A percentile compares a stretch with the other conserved stretches of the same genome.
Evolutionary conservation across 2,888 invertebrate species (phyloP).

Genomic region (Lepidochrysops patricia): DNA sequence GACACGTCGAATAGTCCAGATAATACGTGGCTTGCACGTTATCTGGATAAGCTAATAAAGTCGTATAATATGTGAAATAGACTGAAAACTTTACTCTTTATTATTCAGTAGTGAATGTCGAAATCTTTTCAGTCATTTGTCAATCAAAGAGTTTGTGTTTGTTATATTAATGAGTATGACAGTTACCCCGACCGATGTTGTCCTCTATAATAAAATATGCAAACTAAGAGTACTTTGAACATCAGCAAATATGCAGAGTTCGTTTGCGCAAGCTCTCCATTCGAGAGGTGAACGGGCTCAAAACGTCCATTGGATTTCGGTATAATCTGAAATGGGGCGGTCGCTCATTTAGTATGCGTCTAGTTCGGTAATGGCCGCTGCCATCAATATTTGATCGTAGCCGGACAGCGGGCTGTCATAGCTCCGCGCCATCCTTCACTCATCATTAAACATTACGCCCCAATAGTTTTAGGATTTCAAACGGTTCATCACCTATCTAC

Average conservation of each 20-base stretch:
- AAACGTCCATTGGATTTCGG: slow-evolving; percentile 13
- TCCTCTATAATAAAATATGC: background rate
- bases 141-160: too few species aligned
- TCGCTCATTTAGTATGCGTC: slow-evolving; percentile 45
- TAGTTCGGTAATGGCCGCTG: slow-evolving; percentile 38
- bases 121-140: too few species aligned
- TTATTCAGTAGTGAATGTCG: too few species aligned
- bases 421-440: slow-evolving; percentile 9
- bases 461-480: slow-evolving; percentile 1
- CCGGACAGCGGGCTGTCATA: slow-evolving; percentile 37
- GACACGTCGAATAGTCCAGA: too few species aligned
- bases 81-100: too few species aligned
- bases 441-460: background rate
- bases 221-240: background rate
- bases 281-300: background rate
- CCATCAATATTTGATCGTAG: slow-evolving; percentile 66
- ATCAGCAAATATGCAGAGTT: background rate
- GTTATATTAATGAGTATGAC: too few species aligned
- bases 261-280: background rate
- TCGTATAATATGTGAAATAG: too few species aligned
- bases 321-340: slow-evolving; percentile 29
- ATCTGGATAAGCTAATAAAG: too few species aligned
- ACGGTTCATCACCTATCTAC: background rate
- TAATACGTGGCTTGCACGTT: too few species aligned
- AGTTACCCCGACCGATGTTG: too few species aligned